Percentiles rank a stretch among this genome's conserved stretches.
phyloP scores from a whole-genome alignment of 2,797 vertebrate species.

The Merluccius polli region DNA sequence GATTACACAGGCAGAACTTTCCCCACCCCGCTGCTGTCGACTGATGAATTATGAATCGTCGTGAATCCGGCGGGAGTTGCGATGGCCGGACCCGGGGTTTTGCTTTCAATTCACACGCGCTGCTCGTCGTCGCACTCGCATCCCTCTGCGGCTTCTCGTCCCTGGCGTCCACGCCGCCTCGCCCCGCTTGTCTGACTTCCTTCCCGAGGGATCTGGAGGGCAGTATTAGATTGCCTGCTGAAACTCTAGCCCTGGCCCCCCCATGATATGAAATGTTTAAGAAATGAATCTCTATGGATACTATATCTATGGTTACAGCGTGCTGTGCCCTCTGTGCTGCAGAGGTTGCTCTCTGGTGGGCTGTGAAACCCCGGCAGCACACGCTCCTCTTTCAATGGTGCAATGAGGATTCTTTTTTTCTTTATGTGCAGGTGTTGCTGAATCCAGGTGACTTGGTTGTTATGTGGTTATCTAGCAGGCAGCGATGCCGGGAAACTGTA shows the following conservation, averaged over 20 bases:
- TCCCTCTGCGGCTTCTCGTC: background rate
- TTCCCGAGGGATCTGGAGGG: constrained; percentile 46
- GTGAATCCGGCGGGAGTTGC: constrained; percentile 46
- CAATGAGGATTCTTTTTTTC: background rate
- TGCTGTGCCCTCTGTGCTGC: background rate
- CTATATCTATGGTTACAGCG: constrained; percentile 26
- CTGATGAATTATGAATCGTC: constrained; percentile 70
- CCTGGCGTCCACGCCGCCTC: constrained; percentile 14
- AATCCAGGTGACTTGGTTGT: constrained; percentile 58
- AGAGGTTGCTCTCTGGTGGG: background rate
- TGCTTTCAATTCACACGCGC: constrained; percentile 62
- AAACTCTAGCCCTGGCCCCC: constrained; percentile 46
- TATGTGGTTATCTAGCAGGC: constrained; percentile 62
- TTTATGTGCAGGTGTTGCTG: constrained; percentile 22
- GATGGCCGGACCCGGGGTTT: constrained; percentile 48
- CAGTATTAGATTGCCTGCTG: constrained; percentile 58
- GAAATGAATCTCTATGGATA: constrained; percentile 40
- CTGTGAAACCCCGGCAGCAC: no score
- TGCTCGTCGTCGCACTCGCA: constrained; percentile 21
- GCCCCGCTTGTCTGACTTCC: constrained; percentile 48
- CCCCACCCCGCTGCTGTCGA: constrained; percentile 53
- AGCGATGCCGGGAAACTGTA: constrained; percentile 43
- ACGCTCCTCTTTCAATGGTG: background rate
- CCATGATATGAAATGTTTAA: constrained; percentile 53
- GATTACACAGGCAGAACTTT: constrained; percentile 58